These are phyloP conservation scores for Bhutanitis thaidina DNA, from an alignment of 2,888 invertebrate genomes.

Conservation along the genomic window DNA sequence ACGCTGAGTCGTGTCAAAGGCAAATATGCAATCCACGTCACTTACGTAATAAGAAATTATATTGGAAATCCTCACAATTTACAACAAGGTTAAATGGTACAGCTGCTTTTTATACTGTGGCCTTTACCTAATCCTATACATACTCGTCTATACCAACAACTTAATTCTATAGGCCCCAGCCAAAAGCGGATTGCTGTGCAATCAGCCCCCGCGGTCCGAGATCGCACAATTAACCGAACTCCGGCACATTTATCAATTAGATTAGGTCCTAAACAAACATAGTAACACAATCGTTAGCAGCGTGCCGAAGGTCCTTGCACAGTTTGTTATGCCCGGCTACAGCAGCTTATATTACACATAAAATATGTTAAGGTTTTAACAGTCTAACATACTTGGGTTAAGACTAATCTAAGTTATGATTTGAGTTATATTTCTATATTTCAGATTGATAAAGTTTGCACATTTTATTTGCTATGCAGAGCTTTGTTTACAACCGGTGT, in stretches of 20 bases:
- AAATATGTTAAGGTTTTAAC: not conserved
- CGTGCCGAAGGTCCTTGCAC: not conserved
- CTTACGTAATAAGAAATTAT: too few species aligned
- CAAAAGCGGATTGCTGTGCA: slow-evolving; percentile 21
- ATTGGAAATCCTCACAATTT: too few species aligned
- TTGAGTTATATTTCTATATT: not conserved
- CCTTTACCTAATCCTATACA: slow-evolving; percentile 6
- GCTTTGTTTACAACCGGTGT: too few species aligned
- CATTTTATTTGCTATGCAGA: too few species aligned
- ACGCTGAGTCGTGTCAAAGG: too few species aligned
- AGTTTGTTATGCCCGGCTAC: not conserved
- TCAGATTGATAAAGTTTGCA: too few species aligned
- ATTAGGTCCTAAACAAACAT: slow-evolving; percentile 35
- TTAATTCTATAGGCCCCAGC: slow-evolving; percentile 16
- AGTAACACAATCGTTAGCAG: slow-evolving; percentile 18
- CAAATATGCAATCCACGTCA: too few species aligned
- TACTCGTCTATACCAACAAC: slow-evolving; percentile 13
- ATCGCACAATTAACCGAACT: slow-evolving; percentile 31
- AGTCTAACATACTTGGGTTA: not conserved
- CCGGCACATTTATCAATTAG: slow-evolving; percentile 35
- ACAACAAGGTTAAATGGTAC: not conserved
- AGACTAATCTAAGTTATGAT: slow-evolving; percentile 4
- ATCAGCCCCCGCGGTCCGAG: slow-evolving; percentile 27
- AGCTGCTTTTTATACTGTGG: not conserved
- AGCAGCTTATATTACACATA: slow-evolving; percentile 5